A percentile compares a stretch with the other conserved stretches of the same genome.
Conservation (phyloP, 2,113 vertebrate genomes). For the Turdus rufiventris region DNA sequence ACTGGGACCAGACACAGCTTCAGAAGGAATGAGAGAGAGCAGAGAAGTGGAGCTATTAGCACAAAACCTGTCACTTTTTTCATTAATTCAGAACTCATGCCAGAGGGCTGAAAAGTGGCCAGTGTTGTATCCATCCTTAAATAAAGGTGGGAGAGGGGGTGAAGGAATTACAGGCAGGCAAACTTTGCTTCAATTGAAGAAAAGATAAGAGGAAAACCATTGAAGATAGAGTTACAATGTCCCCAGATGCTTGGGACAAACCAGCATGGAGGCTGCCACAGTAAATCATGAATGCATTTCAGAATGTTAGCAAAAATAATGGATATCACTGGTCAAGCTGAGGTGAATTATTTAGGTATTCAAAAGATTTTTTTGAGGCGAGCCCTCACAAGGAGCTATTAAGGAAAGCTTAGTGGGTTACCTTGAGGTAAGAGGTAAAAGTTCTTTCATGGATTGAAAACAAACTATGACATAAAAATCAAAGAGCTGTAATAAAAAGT, state of each 20-base stretch:
- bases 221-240: constrained; percentile 3
- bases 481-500: constrained; percentile 42
- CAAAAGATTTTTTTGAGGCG: constrained; percentile 5
- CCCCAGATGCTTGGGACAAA: constrained; percentile 17
- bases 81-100: constrained; percentile 45
- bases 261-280: neutral
- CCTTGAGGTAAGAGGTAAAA: neutral
- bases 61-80: constrained; percentile 50
- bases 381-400: constrained; percentile 39
- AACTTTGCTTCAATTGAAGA: neutral
- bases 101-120: constrained; percentile 29
- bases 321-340: neutral
- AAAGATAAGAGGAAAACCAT: constrained; percentile 46
- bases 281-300: constrained; percentile 2
- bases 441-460: constrained; percentile 43
- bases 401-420: constrained; percentile 49
- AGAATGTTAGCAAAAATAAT: constrained; percentile 32
- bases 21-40: constrained; percentile 27
- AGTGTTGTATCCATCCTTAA: constrained; percentile 13
- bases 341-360: constrained; percentile 43
- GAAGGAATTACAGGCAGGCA: constrained; percentile 22
- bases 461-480: constrained; percentile 27
- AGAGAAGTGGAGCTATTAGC: constrained; percentile 40
- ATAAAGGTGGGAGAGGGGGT: constrained; percentile 18
- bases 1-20: constrained; percentile 38